Percentiles rank a stretch among this genome's conserved stretches.
phyloP scores from a whole-genome alignment of 1,140 invertebrate species.

The Cataglyphis hispanica region DNA sequence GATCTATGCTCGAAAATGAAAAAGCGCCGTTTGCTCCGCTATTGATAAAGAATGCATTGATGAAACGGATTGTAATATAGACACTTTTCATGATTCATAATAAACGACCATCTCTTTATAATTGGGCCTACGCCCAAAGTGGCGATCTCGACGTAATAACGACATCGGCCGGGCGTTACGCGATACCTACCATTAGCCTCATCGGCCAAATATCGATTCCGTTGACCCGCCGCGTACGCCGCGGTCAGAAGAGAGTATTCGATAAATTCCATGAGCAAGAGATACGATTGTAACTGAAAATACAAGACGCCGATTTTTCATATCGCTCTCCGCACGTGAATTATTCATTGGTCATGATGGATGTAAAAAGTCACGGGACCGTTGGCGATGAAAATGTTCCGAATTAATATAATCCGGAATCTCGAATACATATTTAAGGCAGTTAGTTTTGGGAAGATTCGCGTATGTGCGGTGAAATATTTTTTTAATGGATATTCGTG shows the following conservation, averaged over 20 bases:
- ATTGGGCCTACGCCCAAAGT: conserved; percentile 65
- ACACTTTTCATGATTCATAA: conserved; percentile 20
- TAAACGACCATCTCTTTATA: conserved; percentile 33
- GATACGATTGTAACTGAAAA: conserved; percentile 37
- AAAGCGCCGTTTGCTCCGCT: not conserved
- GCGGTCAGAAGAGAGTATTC: conserved; percentile 45
- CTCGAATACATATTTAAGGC: not conserved
- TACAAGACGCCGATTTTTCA: conserved; percentile 60
- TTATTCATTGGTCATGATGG: conserved; percentile 58
- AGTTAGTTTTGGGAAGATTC: not conserved
- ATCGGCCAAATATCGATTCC: conserved; percentile 69
- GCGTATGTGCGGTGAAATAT: conserved; percentile 8
- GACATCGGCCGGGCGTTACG: conserved; percentile 69
- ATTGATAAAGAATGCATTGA: not conserved
- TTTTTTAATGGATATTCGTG: conserved; percentile 48
- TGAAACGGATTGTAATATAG: not conserved
- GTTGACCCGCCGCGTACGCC: conserved; percentile 31
- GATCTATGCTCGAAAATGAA: not conserved
- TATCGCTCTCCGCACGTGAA: conserved; percentile 8
- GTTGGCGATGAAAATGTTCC: conserved; percentile 48
- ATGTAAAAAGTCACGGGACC: conserved; percentile 24
- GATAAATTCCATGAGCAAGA: conserved; percentile 27
- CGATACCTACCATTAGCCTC: conserved; percentile 70
- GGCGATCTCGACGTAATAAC: conserved; percentile 73
- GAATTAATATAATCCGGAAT: conserved; percentile 28